Base-by-base conservation (phyloP, 2,113 vertebrate genomes). In the Chaenogobius annularis region DNA sequence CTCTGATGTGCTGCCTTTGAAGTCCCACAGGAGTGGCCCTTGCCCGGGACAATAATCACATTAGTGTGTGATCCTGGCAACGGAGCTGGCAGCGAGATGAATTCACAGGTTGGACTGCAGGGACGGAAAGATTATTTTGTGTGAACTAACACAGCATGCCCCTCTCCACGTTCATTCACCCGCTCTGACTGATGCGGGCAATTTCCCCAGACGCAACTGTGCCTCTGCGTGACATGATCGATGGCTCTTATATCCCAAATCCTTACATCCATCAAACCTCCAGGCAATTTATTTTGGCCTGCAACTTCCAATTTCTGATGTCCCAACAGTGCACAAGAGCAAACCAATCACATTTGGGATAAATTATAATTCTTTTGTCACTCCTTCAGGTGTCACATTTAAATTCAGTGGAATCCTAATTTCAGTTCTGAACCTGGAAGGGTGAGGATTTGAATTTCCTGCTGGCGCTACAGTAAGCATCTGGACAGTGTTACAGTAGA, bases 21-120 rank as follows among this genome's bases (percentile, higher is more conserved):
- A 91, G 91, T 91, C 82, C 74, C 72, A 66, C 81, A 73, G 88
- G 81, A 85, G 75, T 47, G 72, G 61, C 75, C 70, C 76, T 77
- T 70, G 69, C 87, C 83, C 79, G 58, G 87, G 87, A 91, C 91
- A 88, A 85, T 90, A 90, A 93, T 92, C 90, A 90, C 84, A 92
- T 92, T 93, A 91, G 74, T 68, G 90, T 85, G 87, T 87, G 90
- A 92, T 90, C 86, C 81, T 83, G 70, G 52, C 82, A 23, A 83
- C 90, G 88, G 71, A 74, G 79, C 86, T 69, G 54, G 80, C 83
- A 86, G 85, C 85, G 83, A 88, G 87, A 89, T 83, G 78, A 81
- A 91, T 91, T 90, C 80, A 73, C 67, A 70, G 78, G 73, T 66
- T 73, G 79, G 78, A 84, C 75, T 72, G 82, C 44, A 3, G 67